Evolutionary conservation across 2,113 vertebrate genomes (phyloP).

Genomic region (Menidia beryllina): DNA sequence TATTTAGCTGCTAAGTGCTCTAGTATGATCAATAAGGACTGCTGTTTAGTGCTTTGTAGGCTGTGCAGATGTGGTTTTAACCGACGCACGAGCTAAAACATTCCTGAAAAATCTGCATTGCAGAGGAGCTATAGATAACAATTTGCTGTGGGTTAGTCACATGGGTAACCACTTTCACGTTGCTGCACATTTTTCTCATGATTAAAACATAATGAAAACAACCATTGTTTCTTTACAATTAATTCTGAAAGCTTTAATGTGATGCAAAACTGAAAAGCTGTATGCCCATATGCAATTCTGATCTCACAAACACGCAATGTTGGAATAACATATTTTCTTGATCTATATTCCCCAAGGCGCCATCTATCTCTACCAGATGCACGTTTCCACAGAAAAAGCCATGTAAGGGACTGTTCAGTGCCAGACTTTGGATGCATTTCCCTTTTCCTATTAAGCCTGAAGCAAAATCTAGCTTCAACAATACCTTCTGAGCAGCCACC

Average conservation of each 20-base stretch:
- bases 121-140: conserved; percentile 9
- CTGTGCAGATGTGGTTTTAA: conserved; percentile 1
- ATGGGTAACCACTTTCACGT: too few species aligned
- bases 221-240: too few species aligned
- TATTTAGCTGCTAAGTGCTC: conserved; percentile 15
- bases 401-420: not conserved
- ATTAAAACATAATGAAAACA: too few species aligned
- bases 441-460: conserved; percentile 21
- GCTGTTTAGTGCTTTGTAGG: conserved; percentile 3
- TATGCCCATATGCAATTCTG: not conserved
- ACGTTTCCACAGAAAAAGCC: conserved; percentile 21
- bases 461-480: conserved; percentile 30
- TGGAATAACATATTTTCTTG: conserved; percentile 3
- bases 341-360: conserved; percentile 9
- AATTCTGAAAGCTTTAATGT: not conserved
- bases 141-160: not conserved
- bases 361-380: conserved; percentile 28
- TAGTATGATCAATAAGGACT: conserved; percentile 11
- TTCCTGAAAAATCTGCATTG: not conserved
- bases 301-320: not conserved
- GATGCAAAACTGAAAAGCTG: not conserved
- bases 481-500: conserved; percentile 31
- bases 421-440: conserved; percentile 30
- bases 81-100: conserved; percentile 4
- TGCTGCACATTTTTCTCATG: too few species aligned